A percentile compares a stretch with the other conserved stretches of the same genome.
phyloP scores from a whole-genome alignment of 2,113 vertebrate species.

The Pygoscelis adeliae region DNA sequence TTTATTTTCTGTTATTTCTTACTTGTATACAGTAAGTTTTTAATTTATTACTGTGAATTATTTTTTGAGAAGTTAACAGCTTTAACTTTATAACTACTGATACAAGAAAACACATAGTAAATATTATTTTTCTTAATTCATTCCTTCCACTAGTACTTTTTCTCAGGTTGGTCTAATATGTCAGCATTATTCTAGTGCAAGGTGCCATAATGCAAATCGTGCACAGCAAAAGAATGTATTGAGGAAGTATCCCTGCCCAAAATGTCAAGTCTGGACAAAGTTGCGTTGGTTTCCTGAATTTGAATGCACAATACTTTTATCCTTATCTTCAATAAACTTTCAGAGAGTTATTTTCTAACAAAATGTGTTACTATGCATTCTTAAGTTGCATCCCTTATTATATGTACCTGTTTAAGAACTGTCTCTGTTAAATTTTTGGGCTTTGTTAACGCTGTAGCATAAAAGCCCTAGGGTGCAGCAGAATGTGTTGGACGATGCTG shows the following conservation, averaged over 20 bases:
- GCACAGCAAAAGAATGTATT: background rate
- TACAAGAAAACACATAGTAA: background rate
- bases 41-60: background rate
- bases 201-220: background rate
- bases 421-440: background rate
- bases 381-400: background rate
- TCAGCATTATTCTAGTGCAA: background rate
- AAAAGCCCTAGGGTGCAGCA: background rate
- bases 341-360: background rate
- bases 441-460: background rate
- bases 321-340: slow-evolving; percentile 10
- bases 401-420: background rate
- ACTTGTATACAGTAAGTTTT: background rate
- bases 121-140: background rate
- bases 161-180: background rate
- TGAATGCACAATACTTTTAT: background rate
- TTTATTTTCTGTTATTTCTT: background rate
- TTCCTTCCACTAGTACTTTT: background rate
- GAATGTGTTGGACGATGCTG: background rate
- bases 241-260: slow-evolving; percentile 14
- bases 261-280: slow-evolving; percentile 14
- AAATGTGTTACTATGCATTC: background rate
- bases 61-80: background rate
- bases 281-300: background rate
- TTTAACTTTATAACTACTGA: background rate